Evolutionary conservation across 2,113 vertebrate genomes (phyloP).

Genomic region (Pterocles gutturalis): DNA sequence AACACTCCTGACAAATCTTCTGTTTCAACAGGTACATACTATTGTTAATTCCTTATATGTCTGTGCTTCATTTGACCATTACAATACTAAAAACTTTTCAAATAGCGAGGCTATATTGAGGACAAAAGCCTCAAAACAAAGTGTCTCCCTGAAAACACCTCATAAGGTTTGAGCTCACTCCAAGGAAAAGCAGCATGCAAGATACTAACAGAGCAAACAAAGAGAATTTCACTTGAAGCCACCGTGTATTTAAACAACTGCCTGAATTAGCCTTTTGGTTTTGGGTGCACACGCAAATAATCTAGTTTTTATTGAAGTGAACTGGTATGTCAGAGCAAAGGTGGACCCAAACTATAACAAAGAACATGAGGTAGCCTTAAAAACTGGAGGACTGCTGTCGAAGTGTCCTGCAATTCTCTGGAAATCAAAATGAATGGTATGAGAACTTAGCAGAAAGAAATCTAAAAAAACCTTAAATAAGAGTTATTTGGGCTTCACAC

Average conservation of each 20-base stretch:
- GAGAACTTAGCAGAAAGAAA: neutral
- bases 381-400: neutral
- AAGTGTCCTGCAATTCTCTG: neutral
- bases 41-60: neutral
- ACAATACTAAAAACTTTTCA: neutral
- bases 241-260: neutral
- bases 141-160: neutral
- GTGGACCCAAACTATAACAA: neutral
- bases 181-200: neutral
- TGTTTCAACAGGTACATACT: neutral
- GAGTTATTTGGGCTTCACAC: neutral
- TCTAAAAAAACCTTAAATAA: rapidly evolving
- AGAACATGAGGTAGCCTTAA: neutral
- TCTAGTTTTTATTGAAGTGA: neutral
- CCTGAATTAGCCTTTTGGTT: neutral
- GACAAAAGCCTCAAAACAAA: neutral
- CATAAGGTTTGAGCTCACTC: neutral
- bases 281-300: neutral
- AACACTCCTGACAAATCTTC: neutral
- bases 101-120: neutral
- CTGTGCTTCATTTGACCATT: neutral
- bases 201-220: neutral
- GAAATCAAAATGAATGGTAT: neutral
- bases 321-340: neutral
- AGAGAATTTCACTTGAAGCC: neutral